Evolutionary conservation across 2,797 vertebrate genomes (phyloP).

Genomic region (Telmatherina bonti): DNA sequence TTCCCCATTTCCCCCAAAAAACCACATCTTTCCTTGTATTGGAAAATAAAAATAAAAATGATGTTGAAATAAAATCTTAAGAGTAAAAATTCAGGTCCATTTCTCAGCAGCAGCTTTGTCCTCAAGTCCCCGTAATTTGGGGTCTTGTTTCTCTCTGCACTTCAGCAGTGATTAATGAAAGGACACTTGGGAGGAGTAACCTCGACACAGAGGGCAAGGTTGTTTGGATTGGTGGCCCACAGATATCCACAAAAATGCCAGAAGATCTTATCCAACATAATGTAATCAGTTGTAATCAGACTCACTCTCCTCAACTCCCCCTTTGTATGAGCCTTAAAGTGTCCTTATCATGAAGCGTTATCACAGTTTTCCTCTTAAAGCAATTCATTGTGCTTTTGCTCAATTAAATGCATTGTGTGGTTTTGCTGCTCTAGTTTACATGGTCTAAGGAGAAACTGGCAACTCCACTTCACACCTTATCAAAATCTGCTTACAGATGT

Average conservation of each 20-base stretch:
- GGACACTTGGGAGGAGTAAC: slow-evolving; percentile 46
- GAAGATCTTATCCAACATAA: slow-evolving; percentile 63
- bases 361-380: not conserved
- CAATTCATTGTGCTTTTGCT: too few relatives aligned
- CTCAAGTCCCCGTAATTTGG: slow-evolving; percentile 15
- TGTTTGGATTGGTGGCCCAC: slow-evolving; percentile 64
- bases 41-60: not conserved
- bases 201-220: slow-evolving; percentile 44
- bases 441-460: not conserved
- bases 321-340: slow-evolving; percentile 17
- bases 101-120: slow-evolving; percentile 25
- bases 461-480: too few relatives aligned
- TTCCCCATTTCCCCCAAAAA: not conserved
- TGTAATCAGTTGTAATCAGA: slow-evolving; percentile 56
- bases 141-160: slow-evolving; percentile 20
- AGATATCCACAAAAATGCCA: slow-evolving; percentile 54
- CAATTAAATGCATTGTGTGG: not conserved
- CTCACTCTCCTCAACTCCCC: slow-evolving; percentile 11
- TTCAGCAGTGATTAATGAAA: slow-evolving; percentile 67
- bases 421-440: not conserved
- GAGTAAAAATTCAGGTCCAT: too few relatives aligned
- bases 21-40: slow-evolving; percentile 1
- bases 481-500: too few relatives aligned
- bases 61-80: too few relatives aligned
- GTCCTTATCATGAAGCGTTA: slow-evolving; percentile 26